phyloP scores from a whole-genome alignment of 2,113 vertebrate genomes.

The Mustelus asterias region DNA sequence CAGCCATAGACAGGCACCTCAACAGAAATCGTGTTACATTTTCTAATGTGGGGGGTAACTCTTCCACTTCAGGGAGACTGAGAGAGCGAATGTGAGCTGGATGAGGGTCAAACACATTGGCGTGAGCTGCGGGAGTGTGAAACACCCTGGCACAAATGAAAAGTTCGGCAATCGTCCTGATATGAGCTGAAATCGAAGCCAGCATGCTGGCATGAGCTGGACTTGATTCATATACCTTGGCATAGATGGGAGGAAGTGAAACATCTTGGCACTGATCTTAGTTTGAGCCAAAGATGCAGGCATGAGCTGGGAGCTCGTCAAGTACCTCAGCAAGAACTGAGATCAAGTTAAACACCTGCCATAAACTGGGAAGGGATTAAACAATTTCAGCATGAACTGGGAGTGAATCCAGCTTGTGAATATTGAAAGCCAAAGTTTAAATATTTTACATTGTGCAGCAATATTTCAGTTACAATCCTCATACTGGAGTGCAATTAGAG shows the following conservation, averaged over 20 bases:
- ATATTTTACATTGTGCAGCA: neutral
- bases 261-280: neutral
- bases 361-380: neutral
- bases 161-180: neutral
- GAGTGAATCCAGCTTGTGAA: neutral
- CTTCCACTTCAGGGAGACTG: neutral
- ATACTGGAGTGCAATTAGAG: neutral
- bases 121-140: neutral
- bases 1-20: neutral
- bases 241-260: neutral
- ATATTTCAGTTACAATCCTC: neutral
- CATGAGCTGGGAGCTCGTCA: neutral
- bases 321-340: neutral
- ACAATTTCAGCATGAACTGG: constrained; percentile 5
- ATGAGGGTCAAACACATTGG: neutral
- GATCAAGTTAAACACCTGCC: constrained; percentile 3
- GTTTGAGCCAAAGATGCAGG: neutral
- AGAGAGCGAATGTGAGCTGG: neutral
- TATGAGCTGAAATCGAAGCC: neutral
- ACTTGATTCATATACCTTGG: neutral
- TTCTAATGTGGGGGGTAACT: neutral
- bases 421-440: neutral
- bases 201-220: neutral
- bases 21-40: neutral
- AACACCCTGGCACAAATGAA: neutral